Evolutionary conservation across 2,888 invertebrate species (phyloP), one percentile per base, ranked within the genome.

Genomic region (Escarpia spicata): DNA sequence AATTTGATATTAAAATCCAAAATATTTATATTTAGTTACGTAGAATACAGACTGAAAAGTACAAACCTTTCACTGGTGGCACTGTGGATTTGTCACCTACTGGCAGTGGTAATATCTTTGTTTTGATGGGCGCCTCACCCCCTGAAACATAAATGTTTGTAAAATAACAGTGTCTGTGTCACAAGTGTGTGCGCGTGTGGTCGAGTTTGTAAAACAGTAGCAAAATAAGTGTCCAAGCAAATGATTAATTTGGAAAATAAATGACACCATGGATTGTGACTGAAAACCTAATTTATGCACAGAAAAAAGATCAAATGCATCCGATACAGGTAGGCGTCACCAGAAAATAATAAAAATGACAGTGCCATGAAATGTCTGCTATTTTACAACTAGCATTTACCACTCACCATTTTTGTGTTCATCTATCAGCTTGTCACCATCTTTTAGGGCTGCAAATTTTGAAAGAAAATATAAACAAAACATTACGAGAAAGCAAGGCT

Each of bases 321-420:
- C 75, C 19, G 52, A 12, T 75, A 75, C 19, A n/a, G 75, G 26
- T 75, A 75, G 52, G 19, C 3, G 75, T 26, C 6, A 26, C 4
- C 19, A 75, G 26, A 52, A 26, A 75, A 75, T 0, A 60, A 19
- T 60, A 60, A 60, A 9, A 45, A 45, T 45, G 45, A 9, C 45
- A 45, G 52, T 52, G 52, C 75, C 26, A 75, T 26, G 6, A 75
- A 1, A 26, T 75, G 52, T 75, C 26, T 60, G 60, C 26, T 3
- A 75, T 75, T 75, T 75, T 75, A 75, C 19, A 75, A 75, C 4
- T 26, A 75, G 2, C 6, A 75, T 26, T 26, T 75, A 26, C 75
- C 75, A 75, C 75, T n/a, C 75, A 75, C 75, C 75, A 75, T 75
- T 75, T 75, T 75, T 75, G 75, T 75, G 75, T 75, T 75, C 75